A percentile compares a stretch with the other conserved stretches of the same genome.
Evolutionary conservation across 1,140 invertebrate species (phyloP).

Genomic region (Archivesica marissinica): DNA sequence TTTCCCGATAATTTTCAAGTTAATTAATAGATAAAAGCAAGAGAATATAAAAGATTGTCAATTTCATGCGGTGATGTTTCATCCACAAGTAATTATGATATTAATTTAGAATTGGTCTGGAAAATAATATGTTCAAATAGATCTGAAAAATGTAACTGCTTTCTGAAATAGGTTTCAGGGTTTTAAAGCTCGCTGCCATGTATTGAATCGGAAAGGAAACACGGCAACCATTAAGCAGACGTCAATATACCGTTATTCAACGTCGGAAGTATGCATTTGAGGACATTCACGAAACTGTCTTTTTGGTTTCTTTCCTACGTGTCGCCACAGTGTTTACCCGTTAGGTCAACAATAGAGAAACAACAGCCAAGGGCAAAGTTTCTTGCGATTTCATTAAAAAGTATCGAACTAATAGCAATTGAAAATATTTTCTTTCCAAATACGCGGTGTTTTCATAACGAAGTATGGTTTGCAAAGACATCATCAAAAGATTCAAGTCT

Average conservation of each 20-base stretch:
- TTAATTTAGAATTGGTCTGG: background rate
- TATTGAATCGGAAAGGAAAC: constrained; percentile 13
- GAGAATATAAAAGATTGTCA: constrained; percentile 36
- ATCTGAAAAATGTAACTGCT: background rate
- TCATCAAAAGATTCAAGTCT: background rate
- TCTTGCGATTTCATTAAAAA: constrained; percentile 13
- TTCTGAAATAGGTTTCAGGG: too few relatives aligned
- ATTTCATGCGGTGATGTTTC: constrained; percentile 43
- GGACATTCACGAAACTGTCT: constrained; percentile 14
- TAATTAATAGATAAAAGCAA: constrained; percentile 62
- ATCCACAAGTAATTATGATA: constrained; percentile 30
- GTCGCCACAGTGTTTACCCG: constrained; percentile 45
- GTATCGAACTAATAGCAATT: constrained; percentile 35
- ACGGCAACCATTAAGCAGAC: constrained; percentile 8
- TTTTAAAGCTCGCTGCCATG: background rate
- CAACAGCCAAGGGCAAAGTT: constrained; percentile 23
- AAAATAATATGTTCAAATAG: too few relatives aligned
- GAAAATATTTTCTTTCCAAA: constrained; percentile 63
- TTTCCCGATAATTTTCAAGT: constrained; percentile 57
- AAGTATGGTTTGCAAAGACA: constrained; percentile 9
- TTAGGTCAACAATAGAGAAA: constrained; percentile 50
- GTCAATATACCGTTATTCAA: constrained; percentile 22
- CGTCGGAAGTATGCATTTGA: constrained; percentile 28
- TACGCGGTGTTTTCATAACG: constrained; percentile 47
- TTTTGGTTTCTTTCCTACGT: constrained; percentile 29